These are phyloP conservation scores for Narcine bancroftii DNA, from an alignment of 2,113 vertebrate species.

Conservation along the genomic window DNA sequence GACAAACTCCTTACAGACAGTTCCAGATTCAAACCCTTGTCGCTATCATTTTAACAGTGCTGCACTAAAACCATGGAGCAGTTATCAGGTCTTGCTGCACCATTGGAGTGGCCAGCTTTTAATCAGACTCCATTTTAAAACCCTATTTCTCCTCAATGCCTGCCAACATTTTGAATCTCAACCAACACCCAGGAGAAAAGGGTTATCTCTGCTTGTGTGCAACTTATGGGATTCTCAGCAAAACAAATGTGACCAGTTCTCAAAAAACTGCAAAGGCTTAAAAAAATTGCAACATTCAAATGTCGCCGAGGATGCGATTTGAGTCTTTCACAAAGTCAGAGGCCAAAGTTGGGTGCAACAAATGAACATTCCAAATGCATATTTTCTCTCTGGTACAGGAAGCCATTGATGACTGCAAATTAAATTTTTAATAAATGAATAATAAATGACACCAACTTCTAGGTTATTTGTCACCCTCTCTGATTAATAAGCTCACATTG, in stretches of 20 bases:
- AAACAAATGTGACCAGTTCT: not conserved
- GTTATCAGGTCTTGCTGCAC: no score
- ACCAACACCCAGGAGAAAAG: not conserved
- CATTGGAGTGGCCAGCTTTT: not conserved
- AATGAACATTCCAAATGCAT: slow-evolving; percentile 27
- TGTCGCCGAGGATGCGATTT: not conserved
- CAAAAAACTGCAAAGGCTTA: not conserved
- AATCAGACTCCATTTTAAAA: not conserved
- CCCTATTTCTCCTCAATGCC: not conserved
- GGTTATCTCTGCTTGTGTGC: not conserved
- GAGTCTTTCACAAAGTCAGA: not conserved
- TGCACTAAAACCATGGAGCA: not conserved
- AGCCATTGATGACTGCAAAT: slow-evolving; percentile 6
- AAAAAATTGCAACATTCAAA: not conserved
- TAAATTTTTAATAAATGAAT: slow-evolving; percentile 31
- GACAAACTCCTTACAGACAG: no score
- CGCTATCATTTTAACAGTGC: no score
- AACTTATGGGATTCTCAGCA: no score
- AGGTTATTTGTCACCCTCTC: not conserved
- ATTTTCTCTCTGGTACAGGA: not conserved
- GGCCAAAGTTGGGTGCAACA: not conserved
- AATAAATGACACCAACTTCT: slow-evolving; percentile 2
- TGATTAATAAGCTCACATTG: slow-evolving; percentile 1
- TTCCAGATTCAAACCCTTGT: no score
- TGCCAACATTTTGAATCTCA: not conserved